Evolutionary conservation across 2,797 vertebrate genomes (phyloP).

Genomic region (Bovichtus diacanthus): DNA sequence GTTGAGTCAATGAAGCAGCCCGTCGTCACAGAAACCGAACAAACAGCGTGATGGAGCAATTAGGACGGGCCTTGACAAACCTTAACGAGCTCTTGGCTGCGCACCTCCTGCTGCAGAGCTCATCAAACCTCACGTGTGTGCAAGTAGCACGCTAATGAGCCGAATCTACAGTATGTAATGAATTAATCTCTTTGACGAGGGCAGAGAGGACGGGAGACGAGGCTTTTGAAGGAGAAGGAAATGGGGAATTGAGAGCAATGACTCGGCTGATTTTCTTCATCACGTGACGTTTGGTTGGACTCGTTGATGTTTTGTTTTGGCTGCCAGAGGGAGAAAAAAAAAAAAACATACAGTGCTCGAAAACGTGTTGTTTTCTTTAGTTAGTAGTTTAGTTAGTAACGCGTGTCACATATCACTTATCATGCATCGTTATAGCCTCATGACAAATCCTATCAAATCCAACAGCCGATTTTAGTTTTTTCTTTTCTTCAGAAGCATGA

Average conservation of each 20-base stretch:
- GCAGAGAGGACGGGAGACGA: slow-evolving; percentile 8
- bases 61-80: slow-evolving; percentile 47
- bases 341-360: too few species aligned
- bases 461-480: too few species aligned
- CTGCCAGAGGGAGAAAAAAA: too few species aligned
- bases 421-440: neutral
- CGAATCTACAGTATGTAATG: slow-evolving; percentile 59
- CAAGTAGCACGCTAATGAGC: slow-evolving; percentile 67
- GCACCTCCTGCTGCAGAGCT: slow-evolving; percentile 35
- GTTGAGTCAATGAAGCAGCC: slow-evolving; percentile 21
- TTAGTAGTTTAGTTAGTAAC: too few species aligned
- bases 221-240: slow-evolving; percentile 17
- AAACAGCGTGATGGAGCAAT: slow-evolving; percentile 55
- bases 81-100: slow-evolving; percentile 49
- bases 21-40: slow-evolving; percentile 45
- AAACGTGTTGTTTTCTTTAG: too few species aligned
- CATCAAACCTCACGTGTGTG: slow-evolving; percentile 60
- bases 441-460: neutral
- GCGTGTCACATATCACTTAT: neutral
- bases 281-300: neutral
- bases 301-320: neutral
- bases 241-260: neutral
- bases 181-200: slow-evolving; percentile 71
- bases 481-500: neutral
- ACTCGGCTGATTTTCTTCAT: slow-evolving; percentile 8